Conservation (phyloP, 2,888 invertebrate genomes). For the Meganola albula region DNA sequence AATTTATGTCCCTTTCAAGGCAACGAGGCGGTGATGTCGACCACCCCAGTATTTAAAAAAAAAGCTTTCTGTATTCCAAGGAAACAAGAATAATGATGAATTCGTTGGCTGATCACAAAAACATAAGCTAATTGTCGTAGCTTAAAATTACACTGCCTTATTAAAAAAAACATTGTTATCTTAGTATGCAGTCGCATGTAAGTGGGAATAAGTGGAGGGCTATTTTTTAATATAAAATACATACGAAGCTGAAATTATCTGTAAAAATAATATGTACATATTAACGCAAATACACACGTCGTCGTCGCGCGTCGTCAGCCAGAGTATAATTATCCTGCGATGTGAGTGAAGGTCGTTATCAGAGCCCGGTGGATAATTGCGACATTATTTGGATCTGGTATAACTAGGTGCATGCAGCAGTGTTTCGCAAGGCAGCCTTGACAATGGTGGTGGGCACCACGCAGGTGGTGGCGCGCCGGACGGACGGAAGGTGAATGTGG, state of each 20-base stretch:
- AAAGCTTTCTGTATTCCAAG: conserved; percentile 27
- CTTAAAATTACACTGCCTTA: too few species aligned
- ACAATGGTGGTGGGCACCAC: conserved; percentile 62
- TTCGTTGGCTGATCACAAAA: too few species aligned
- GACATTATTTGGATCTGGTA: conserved; percentile 48
- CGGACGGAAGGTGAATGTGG: conserved; percentile 72
- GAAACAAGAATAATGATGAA: too few species aligned
- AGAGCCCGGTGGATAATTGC: conserved; percentile 38
- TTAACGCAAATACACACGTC: too few species aligned
- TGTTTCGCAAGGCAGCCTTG: conserved; percentile 70
- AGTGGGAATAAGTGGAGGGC: too few species aligned
- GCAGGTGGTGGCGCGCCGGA: conserved; percentile 34
- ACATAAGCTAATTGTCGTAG: too few species aligned
- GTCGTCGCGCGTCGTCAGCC: too few species aligned
- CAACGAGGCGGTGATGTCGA: conserved; percentile 32
- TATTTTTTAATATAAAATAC: too few species aligned
- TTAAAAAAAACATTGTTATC: too few species aligned
- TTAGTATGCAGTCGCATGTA: too few species aligned
- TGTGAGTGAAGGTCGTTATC: conserved; percentile 41
- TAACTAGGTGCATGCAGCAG: conserved; percentile 37
- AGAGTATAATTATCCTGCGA: conserved; percentile 28
- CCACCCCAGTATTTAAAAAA: conserved; percentile 38
- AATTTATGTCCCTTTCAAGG: conserved; percentile 32
- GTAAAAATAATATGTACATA: too few species aligned
- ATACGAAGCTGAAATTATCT: too few species aligned